Base-by-base conservation (phyloP, 1,140 invertebrate genomes). In the Apis laboriosa region DNA sequence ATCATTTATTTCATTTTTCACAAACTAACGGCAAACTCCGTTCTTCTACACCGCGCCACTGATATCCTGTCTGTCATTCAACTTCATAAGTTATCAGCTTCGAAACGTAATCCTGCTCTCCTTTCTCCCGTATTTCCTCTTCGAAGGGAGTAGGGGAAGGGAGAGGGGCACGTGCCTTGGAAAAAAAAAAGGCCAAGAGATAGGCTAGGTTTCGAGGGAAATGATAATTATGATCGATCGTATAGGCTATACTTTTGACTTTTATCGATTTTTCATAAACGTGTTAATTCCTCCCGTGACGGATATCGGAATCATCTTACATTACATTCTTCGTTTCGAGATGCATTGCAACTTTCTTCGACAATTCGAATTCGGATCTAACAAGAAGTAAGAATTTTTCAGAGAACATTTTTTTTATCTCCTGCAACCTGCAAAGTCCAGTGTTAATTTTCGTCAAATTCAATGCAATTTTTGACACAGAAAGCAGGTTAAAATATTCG, bases 1-100 rank as follows among this genome's bases (percentile, higher is more conserved):
- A 92, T 93, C 91, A 93, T 93, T 93, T 93, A 91, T 93, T 92
- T 92, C 89, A 92, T 93, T 93, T 92, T 90, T 92, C 87, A 85
- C 86, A 83, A 91, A 92, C 90, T 85, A 74, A 88, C 84, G 53
- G 90, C 90, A 89, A 64, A 88, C 80, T 90, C 88, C 88, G 83
- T 86, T 84, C 75, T 76, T 87, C 66, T 55, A 81, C 68, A 63
- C 76, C 80, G 77, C 75, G 80, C 66, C 55, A 61, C 77, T 86
- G 73, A 86, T 86, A 82, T 83, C 78, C 83, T 34, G 87, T 79
- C 84, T 81, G 76, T 83, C 87, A 66, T 88, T 77, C 77, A 73
- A 56, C 81, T 85, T 81, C 78, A 76, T 88, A 86, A 88, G 71
- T 84, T 75, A 84, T 67, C 78, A 70, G 75, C 77, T 77, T 80